phyloP scores from a whole-genome alignment of 2,113 vertebrate species.

The Cyanoliseus patagonus region DNA sequence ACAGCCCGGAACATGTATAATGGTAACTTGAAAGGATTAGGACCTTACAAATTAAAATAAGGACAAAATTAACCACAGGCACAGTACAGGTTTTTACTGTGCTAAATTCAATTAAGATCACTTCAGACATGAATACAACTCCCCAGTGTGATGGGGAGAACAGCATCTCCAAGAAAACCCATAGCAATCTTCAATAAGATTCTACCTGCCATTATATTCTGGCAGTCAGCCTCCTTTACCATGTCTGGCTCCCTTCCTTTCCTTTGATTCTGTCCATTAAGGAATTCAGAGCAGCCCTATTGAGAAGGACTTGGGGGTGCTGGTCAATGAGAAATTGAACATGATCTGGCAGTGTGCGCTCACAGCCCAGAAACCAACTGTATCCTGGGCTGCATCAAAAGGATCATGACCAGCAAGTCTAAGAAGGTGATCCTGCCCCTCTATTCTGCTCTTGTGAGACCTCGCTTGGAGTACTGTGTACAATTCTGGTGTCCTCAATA shows the following conservation, averaged over 20 bases:
- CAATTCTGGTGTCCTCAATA: neutral
- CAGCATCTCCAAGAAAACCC: neutral
- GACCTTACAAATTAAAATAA: neutral
- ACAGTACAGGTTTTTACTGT: neutral
- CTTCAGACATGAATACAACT: neutral
- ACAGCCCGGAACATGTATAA: neutral
- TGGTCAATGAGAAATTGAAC: neutral
- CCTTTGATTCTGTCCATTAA: neutral
- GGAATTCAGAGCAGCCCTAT: neutral
- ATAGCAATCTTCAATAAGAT: neutral
- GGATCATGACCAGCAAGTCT: neutral
- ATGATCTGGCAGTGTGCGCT: neutral
- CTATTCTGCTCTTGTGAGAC: neutral
- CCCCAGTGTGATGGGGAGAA: neutral
- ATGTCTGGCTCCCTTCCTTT: neutral
- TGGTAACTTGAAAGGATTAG: neutral
- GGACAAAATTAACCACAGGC: neutral
- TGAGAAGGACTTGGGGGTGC: neutral
- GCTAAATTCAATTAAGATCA: neutral
- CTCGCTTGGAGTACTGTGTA: neutral
- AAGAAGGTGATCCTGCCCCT: neutral
- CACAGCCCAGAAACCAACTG: neutral
- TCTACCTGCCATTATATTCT: neutral
- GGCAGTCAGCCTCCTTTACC: neutral
- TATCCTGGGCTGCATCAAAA: neutral